A percentile compares a stretch with the other conserved stretches of the same genome.
Evolutionary conservation across 2,888 invertebrate genomes (phyloP).

Genomic region (Fragum fragum): DNA sequence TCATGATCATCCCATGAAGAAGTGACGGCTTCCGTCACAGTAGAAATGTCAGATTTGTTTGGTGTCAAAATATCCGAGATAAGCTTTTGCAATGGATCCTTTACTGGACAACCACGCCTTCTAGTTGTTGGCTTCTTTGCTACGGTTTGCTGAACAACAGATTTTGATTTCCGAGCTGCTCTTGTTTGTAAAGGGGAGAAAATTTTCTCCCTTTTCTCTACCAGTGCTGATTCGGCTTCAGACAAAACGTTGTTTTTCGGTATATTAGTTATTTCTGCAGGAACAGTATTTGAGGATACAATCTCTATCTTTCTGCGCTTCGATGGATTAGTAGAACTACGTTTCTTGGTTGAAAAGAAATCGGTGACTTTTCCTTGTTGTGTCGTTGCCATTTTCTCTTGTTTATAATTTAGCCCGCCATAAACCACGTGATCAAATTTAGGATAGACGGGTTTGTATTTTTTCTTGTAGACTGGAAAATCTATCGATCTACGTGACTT

Average conservation of each 20-base stretch:
- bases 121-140: conserved; percentile 47
- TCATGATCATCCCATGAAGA: conserved; percentile 78
- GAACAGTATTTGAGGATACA: conserved; percentile 46
- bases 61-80: conserved; percentile 18
- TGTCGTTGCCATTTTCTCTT: conserved; percentile 71
- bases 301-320: conserved; percentile 80
- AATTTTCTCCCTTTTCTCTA: conserved; percentile 43
- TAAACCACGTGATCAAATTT: conserved; percentile 68
- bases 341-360: conserved; percentile 80
- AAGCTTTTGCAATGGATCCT: conserved; percentile 53
- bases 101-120: conserved; percentile 45
- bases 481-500: too few species aligned
- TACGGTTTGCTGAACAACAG: neutral
- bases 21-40: conserved; percentile 50
- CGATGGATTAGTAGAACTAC: conserved; percentile 74
- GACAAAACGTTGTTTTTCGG: conserved; percentile 12
- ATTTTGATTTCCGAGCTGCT: conserved; percentile 53
- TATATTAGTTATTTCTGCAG: conserved; percentile 53
- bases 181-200: conserved; percentile 64
- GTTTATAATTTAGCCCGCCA: conserved; percentile 54
- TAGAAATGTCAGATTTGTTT: neutral
- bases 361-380: conserved; percentile 82
- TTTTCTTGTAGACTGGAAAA: too few species aligned
- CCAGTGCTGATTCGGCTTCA: neutral
- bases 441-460: neutral